These are phyloP conservation scores for Lathamus discolor DNA, from an alignment of 2,113 vertebrate genomes.

Conservation along the genomic window DNA sequence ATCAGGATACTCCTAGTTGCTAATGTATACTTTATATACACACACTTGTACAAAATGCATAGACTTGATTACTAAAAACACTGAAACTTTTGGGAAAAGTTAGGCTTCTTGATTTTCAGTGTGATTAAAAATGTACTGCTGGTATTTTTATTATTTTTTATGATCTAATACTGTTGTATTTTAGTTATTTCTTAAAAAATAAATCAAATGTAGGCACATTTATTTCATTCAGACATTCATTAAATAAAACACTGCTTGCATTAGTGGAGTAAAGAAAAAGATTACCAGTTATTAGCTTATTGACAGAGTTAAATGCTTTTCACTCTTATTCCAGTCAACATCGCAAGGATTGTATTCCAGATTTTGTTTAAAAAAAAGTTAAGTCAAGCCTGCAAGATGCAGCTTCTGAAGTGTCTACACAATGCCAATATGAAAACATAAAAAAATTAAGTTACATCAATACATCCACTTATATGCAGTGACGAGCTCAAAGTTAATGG, in stretches of 20 bases:
- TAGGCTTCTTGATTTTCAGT: constrained; percentile 76
- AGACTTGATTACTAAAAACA: constrained; percentile 79
- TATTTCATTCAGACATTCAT: constrained; percentile 79
- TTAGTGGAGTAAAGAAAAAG: constrained; percentile 77
- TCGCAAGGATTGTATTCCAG: constrained; percentile 82
- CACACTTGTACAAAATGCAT: constrained; percentile 81
- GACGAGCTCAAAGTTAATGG: constrained; percentile 94
- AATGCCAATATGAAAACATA: constrained; percentile 93
- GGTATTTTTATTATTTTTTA: constrained; percentile 69
- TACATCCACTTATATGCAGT: constrained; percentile 96
- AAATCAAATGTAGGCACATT: constrained; percentile 82
- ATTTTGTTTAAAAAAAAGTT: constrained; percentile 84
- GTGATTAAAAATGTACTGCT: constrained; percentile 80
- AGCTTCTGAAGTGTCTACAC: constrained; percentile 90
- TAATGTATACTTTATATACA: constrained; percentile 65
- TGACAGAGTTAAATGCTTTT: constrained; percentile 75
- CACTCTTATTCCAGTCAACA: constrained; percentile 84
- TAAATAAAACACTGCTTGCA: constrained; percentile 87
- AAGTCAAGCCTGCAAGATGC: constrained; percentile 97
- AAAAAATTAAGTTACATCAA: constrained; percentile 97
- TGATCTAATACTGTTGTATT: constrained; percentile 79
- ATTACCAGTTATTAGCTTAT: constrained; percentile 79
- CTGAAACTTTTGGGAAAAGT: constrained; percentile 73
- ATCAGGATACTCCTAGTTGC: constrained; percentile 56
- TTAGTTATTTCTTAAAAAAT: constrained; percentile 70